Evolutionary conservation across 2,888 invertebrate genomes (phyloP), one percentile per base, ranked within the genome.

Genomic region (Lapara coniferarum): DNA sequence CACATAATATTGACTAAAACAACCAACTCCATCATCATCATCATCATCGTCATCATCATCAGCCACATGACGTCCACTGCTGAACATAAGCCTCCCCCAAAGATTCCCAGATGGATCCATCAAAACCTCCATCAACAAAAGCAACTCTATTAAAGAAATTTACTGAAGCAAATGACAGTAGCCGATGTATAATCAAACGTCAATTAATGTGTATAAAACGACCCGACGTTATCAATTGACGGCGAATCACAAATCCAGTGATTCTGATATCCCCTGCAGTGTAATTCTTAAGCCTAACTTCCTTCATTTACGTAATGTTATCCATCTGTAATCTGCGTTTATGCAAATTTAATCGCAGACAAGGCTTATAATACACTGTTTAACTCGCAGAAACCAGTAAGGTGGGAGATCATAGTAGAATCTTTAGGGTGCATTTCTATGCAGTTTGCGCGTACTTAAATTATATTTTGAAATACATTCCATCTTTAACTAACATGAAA

Each of bases 341-440:
- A 78, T 78, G 77, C 69, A 75, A 78, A 81, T 78, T 77, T 76
- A 75, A 79, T 75, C 67, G 72, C 68, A 66, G n/a, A 70, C 25
- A 44, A 37, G 53, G 63, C 68, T 75, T 69, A 75, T 77, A 73
- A 75, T 71, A 66, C 67, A 68, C 67, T 71, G 75, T 77, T 78
- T 78, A 71, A 66, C 46, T 56, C 56, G 71, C 70, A 68, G 57
- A 74, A 73, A 80, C 79, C 75, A 72, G 81, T 51, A 71, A 30
- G 30, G 68, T 73, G 69, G 69, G 74, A 71, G 73, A 71, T 77
- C 75, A 63, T 1, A 19, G 63, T 49, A 49, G 63, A 63, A 63
- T 63, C 63, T 63, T 63, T 49, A 63, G 49, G 63, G 49, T 13
- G 63, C 49, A 63, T 63, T 19, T 19, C 6, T 19, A 49, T 13